phyloP scores from a whole-genome alignment of 2,888 invertebrate genomes.

The Cryptocephalus moraei region DNA sequence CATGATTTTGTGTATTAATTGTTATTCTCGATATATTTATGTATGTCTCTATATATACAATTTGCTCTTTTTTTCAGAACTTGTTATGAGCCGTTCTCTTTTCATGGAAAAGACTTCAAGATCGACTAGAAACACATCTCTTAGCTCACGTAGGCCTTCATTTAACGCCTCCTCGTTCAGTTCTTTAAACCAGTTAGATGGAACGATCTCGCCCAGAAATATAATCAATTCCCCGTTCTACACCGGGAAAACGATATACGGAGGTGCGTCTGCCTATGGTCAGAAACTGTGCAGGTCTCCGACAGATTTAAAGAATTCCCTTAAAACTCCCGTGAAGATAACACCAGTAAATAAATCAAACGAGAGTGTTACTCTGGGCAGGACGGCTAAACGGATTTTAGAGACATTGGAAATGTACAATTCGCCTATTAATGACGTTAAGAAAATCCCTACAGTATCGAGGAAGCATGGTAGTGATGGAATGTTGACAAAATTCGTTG shows the following conservation, averaged over 20 bases:
- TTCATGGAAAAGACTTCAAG: neutral
- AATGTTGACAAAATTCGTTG: slow-evolving; percentile 25
- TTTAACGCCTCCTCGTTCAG: slow-evolving; percentile 40
- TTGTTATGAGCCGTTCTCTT: slow-evolving; percentile 8
- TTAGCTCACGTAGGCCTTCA: slow-evolving; percentile 42
- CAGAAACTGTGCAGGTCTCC: slow-evolving; percentile 19
- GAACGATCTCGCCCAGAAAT: slow-evolving; percentile 36
- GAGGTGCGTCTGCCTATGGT: slow-evolving; percentile 57
- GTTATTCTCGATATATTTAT: too few relatives aligned
- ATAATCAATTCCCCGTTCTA: slow-evolving; percentile 61
- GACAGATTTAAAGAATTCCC: slow-evolving; percentile 12
- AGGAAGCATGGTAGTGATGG: slow-evolving; percentile 23
- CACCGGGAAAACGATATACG: slow-evolving; percentile 62
- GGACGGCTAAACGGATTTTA: slow-evolving; percentile 67
- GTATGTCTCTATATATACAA: too few relatives aligned
- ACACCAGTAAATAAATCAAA: slow-evolving; percentile 36
- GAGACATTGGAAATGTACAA: slow-evolving; percentile 74
- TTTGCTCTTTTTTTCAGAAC: slow-evolving; percentile 5
- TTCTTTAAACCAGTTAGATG: slow-evolving; percentile 36
- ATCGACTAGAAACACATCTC: slow-evolving; percentile 25
- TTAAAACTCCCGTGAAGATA: slow-evolving; percentile 35
- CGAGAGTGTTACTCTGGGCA: slow-evolving; percentile 46
- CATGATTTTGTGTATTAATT: too few relatives aligned
- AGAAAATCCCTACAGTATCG: slow-evolving; percentile 55
- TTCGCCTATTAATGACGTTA: slow-evolving; percentile 69